These are phyloP conservation scores for Chaetops frenatus DNA, from an alignment of 2,113 vertebrate species.

Conservation along the genomic window DNA sequence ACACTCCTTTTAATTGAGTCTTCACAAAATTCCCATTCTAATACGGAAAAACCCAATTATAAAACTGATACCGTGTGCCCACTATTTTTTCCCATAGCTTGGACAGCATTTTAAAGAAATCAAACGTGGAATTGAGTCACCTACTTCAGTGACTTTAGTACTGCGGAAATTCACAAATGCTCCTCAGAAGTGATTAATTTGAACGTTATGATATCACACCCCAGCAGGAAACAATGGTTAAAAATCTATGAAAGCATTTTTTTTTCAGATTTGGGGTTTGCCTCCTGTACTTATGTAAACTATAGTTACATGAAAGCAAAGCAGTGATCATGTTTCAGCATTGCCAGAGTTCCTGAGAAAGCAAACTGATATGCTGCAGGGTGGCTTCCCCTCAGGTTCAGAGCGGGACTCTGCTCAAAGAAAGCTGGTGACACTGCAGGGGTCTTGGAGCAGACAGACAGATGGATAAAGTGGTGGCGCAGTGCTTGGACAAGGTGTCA, in stretches of 20 bases:
- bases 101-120: constrained; percentile 41
- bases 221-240: constrained; percentile 49
- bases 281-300: not conserved
- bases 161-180: constrained; percentile 40
- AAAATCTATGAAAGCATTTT: not conserved
- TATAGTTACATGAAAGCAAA: not conserved
- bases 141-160: not conserved
- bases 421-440: not conserved
- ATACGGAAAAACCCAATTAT: constrained; percentile 68
- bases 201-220: not conserved
- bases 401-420: not conserved
- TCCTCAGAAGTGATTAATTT: constrained; percentile 35
- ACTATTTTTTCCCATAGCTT: constrained; percentile 61
- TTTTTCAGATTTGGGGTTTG: constrained; percentile 4
- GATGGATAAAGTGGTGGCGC: fast-evolving
- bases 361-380: not conserved
- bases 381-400: not conserved
- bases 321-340: not conserved
- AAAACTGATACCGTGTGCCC: constrained; percentile 68
- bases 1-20: constrained; percentile 50
- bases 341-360: not conserved
- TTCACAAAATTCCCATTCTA: constrained; percentile 64
- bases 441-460: not conserved
- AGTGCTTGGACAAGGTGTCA: not conserved
- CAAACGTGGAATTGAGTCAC: constrained; percentile 66